Evolutionary conservation across 2,888 invertebrate genomes (phyloP).

Genomic region (Oasisia sp.): DNA sequence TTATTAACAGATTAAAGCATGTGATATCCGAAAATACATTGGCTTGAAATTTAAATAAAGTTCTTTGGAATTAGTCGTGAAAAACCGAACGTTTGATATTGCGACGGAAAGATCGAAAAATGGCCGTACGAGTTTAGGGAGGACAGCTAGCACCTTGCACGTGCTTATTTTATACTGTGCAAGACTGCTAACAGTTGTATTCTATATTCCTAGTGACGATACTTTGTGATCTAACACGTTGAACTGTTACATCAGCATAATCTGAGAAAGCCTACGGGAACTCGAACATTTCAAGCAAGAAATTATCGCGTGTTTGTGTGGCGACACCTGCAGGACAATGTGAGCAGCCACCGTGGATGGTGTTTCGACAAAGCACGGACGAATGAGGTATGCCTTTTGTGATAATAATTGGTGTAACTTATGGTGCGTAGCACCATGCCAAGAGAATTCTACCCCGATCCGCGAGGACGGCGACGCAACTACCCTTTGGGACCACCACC

Average conservation of each 20-base stretch:
- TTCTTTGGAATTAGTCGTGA: constrained; percentile 12
- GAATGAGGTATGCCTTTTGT: constrained; percentile 17
- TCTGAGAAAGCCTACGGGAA: background rate
- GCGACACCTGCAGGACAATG: constrained; percentile 13
- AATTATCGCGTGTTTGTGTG: constrained; percentile 9
- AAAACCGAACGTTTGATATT: background rate
- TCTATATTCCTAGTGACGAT: background rate
- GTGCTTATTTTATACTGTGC: background rate
- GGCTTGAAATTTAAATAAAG: constrained; percentile 3
- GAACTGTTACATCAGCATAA: background rate
- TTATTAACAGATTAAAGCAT: background rate
- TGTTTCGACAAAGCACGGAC: constrained; percentile 11
- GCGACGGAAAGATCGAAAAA: constrained; percentile 9
- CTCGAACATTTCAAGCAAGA: constrained; percentile 8
- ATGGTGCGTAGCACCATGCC: background rate
- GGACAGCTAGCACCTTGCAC: constrained; percentile 17
- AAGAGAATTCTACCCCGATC: constrained; percentile 1
- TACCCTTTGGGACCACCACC: constrained; percentile 7
- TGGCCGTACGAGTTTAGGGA: constrained; percentile 12
- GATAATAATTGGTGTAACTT: constrained; percentile 3
- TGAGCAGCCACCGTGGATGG: constrained; percentile 13
- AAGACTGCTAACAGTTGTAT: constrained; percentile 1
- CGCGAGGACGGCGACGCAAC: constrained; percentile 5
- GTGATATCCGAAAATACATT: background rate
- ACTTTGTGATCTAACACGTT: background rate